Conservation (phyloP, 1,140 invertebrate species). For the Coptotermes formosanus region DNA sequence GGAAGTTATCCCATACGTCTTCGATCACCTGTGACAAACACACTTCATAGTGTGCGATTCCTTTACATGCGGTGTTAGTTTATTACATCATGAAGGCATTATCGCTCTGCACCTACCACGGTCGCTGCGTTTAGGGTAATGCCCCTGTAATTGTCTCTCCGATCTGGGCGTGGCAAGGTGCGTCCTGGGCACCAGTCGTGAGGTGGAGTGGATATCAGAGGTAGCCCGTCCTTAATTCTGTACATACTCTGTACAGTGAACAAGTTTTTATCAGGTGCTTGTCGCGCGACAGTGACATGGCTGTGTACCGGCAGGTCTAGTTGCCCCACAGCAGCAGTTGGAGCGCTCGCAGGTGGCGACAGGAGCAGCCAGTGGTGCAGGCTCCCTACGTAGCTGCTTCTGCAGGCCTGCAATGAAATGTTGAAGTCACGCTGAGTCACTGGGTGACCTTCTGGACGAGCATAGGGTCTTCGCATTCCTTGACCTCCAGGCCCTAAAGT, state of each 20-base stretch:
- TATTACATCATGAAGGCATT: too few relatives aligned
- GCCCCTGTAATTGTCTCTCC: background rate
- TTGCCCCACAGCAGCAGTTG: background rate
- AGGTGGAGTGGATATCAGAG: background rate
- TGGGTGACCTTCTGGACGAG: too few relatives aligned
- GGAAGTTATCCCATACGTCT: background rate
- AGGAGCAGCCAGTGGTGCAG: background rate
- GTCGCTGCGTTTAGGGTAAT: background rate
- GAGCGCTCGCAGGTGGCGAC: background rate
- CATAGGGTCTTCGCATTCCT: too few relatives aligned
- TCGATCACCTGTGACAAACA: background rate
- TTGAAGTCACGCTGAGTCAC: too few relatives aligned
- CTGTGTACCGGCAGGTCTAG: background rate
- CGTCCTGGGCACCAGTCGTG: background rate
- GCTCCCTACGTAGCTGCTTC: background rate
- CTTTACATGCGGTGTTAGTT: too few relatives aligned
- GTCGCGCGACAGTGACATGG: background rate
- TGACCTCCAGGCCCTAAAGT: too few relatives aligned
- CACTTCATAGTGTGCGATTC: background rate
- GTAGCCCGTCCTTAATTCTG: background rate
- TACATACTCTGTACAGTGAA: background rate
- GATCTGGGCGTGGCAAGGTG: background rate
- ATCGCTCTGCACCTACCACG: background rate
- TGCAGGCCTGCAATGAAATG: background rate
- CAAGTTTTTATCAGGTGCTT: background rate